phyloP scores from a whole-genome alignment of 2,113 vertebrate genomes.

The Malaclemys terrapin region DNA sequence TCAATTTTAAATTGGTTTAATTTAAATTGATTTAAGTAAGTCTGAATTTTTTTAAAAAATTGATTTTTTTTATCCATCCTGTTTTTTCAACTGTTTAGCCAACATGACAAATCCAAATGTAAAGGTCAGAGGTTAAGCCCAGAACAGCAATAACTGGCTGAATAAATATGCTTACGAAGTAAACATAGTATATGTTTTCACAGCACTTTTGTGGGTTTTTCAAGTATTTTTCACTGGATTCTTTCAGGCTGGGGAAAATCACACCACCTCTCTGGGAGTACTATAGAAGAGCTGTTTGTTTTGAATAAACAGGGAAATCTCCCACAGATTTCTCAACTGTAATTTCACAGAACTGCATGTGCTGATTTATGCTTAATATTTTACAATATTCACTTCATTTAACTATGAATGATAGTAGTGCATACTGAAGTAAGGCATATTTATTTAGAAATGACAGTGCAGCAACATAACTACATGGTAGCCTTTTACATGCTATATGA shows the following conservation, averaged over 20 bases:
- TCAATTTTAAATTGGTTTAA: not conserved
- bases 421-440: not conserved
- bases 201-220: not conserved
- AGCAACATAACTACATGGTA: not conserved
- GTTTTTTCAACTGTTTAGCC: not conserved
- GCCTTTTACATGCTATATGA: not conserved
- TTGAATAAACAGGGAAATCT: not conserved
- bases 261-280: not conserved
- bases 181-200: not conserved
- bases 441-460: not conserved
- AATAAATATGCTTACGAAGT: not conserved
- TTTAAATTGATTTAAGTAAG: not conserved
- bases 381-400: not conserved
- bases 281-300: not conserved
- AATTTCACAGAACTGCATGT: fast-evolving
- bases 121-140: not conserved
- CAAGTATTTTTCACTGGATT: not conserved
- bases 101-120: not conserved
- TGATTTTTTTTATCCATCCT: no score
- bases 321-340: not conserved
- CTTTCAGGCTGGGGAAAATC: not conserved
- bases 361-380: not conserved
- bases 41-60: not conserved
- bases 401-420: not conserved
- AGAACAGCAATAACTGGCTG: not conserved